These are phyloP conservation scores for Drosophila parvula DNA, from an alignment of 1,140 invertebrate genomes.

Conservation along the genomic window DNA sequence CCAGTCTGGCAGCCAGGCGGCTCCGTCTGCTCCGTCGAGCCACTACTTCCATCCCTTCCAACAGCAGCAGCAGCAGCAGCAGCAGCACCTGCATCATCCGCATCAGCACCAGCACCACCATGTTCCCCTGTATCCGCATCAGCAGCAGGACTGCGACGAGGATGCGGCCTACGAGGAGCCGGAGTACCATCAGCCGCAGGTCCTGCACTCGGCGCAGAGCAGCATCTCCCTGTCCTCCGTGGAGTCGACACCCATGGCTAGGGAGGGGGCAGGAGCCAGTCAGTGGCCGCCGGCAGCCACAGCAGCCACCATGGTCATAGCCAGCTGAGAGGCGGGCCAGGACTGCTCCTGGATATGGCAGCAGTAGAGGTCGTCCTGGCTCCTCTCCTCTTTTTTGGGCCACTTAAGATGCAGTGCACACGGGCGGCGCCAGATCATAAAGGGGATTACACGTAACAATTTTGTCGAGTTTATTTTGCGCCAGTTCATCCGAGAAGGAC, in stretches of 20 bases:
- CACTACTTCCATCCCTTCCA: slow-evolving; percentile 72
- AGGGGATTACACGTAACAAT: slow-evolving; percentile 79
- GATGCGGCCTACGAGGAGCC: slow-evolving; percentile 76
- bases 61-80: slow-evolving; percentile 53
- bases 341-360: slow-evolving; percentile 76
- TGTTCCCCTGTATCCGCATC: slow-evolving; percentile 53
- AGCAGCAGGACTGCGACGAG: slow-evolving; percentile 61
- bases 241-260: slow-evolving; percentile 57
- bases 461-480: slow-evolving; percentile 70
- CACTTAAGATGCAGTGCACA: slow-evolving; percentile 75
- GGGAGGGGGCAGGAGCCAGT: slow-evolving; percentile 11
- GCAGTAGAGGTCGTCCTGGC: slow-evolving; percentile 23
- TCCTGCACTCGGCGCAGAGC: slow-evolving; percentile 61
- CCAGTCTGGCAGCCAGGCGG: slow-evolving; percentile 26
- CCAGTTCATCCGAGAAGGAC: slow-evolving; percentile 35
- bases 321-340: slow-evolving; percentile 75
- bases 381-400: background rate
- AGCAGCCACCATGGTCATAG: slow-evolving; percentile 71
- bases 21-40: slow-evolving; percentile 18
- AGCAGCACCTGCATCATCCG: slow-evolving; percentile 26
- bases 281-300: slow-evolving; percentile 73
- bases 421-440: slow-evolving; percentile 72
- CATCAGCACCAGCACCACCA: slow-evolving; percentile 29
- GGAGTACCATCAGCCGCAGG: slow-evolving; percentile 79
- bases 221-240: slow-evolving; percentile 69